phyloP scores from a whole-genome alignment of 2,888 invertebrate species.

The Melieria picta region DNA sequence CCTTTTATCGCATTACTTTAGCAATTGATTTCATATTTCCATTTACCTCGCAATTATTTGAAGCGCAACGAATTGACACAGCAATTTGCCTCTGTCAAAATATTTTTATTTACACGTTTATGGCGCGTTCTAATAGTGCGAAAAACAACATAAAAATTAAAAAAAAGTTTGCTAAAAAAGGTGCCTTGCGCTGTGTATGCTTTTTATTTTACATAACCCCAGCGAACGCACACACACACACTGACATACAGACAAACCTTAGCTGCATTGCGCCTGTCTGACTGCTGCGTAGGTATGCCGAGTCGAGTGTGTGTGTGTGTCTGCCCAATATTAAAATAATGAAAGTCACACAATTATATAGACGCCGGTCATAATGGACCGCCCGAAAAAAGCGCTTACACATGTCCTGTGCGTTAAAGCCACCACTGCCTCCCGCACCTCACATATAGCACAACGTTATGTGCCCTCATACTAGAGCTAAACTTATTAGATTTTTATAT shows the following conservation, averaged over 20 bases:
- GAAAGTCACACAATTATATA: slow-evolving; percentile 48
- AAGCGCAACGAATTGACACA: background rate
- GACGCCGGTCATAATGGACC: slow-evolving; percentile 35
- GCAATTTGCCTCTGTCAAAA: slow-evolving; percentile 16
- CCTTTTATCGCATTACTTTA: no score
- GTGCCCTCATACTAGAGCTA: background rate
- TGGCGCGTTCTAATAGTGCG: slow-evolving; percentile 25
- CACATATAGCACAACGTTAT: no score
- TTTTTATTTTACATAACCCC: slow-evolving; percentile 2
- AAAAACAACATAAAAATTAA: slow-evolving; percentile 5
- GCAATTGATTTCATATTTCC: no score
- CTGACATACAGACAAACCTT: no score
- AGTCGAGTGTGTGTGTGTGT: background rate
- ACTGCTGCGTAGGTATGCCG: background rate
- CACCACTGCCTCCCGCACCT: background rate
- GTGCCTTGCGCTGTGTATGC: background rate
- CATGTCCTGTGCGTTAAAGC: slow-evolving; percentile 3
- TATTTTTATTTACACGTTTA: background rate
- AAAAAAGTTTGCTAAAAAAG: background rate
- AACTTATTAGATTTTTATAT: slow-evolving; percentile 33
- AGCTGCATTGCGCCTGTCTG: background rate
- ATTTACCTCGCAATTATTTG: no score
- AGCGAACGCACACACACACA: background rate
- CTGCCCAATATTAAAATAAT: slow-evolving; percentile 44
- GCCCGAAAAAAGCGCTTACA: slow-evolving; percentile 15